Base-by-base conservation (phyloP, 2,797 vertebrate species). In the Cirrhinus mrigala region DNA sequence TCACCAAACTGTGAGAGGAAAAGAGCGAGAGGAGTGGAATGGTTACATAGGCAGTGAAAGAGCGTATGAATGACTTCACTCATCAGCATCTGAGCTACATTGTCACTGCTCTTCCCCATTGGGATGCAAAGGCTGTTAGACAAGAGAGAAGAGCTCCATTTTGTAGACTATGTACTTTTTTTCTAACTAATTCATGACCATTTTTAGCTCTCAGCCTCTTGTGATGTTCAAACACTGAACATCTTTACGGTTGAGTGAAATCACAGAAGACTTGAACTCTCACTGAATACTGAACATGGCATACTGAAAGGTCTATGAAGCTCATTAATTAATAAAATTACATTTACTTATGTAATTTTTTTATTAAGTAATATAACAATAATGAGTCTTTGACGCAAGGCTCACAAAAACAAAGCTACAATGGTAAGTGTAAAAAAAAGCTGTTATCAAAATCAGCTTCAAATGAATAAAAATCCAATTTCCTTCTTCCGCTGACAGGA, bases 1-100 rank as follows among this genome's bases (percentile, higher is more conserved):
- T 96, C 96, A 86, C 91, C 91, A 88, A 92, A 92, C 98, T 99
- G 94, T 93, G 62, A 90, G 85, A 92, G 82, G 75, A 86, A 92
- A 24, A 84, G 22, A 87, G 50, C 48, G 15, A 40, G 40, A 76
- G 78, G 60, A 79, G 37, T 58, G 29, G 64, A 64, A 81, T 48
- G 33, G 44, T 84, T 68, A 48, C 24, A 69, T 52, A 85, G 77
- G 78, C 33, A 87, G 68, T 56, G 84, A 73, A 84, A 70, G 68
- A 84, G 81, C 75, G 15, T 48, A 80, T 89, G 81, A 89, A 89
- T 86, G 81, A 82, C 27, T 79, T 33, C 79, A 46, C 86, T 82
- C 60, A 81, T 70, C 74, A 84, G n/a, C 29, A 85, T 84, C 68
- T 56, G 60, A 84, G 74, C 60, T 82, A 40, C 66, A 73, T 62